Evolutionary conservation across 2,113 vertebrate species (phyloP).

Genomic region (Dryoscopus gambensis): DNA sequence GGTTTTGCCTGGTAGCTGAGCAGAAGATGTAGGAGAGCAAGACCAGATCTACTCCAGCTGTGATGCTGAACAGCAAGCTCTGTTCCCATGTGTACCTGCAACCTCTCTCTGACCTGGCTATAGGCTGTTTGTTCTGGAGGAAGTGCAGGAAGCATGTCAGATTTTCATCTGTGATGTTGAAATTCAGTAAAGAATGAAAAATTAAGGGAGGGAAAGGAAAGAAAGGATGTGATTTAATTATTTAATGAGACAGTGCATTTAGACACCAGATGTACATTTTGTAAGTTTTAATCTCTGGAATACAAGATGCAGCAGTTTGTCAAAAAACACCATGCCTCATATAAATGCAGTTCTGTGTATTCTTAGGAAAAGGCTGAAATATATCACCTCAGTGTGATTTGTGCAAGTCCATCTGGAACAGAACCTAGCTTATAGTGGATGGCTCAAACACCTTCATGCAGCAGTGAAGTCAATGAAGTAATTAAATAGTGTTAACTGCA

Average conservation of each 20-base stretch:
- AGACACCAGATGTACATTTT: not conserved
- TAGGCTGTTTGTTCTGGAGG: not conserved
- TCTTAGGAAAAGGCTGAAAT: not conserved
- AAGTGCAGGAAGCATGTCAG: not conserved
- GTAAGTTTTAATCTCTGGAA: not conserved
- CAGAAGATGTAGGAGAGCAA: not conserved
- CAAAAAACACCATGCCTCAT: accelerated
- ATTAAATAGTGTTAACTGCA: not conserved
- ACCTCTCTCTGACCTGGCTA: not conserved
- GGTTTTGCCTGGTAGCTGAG: not conserved
- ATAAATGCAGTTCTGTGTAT: not conserved
- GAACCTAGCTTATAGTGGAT: not conserved
- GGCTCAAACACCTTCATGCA: not conserved
- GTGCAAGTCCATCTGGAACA: not conserved
- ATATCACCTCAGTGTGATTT: not conserved
- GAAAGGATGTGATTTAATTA: not conserved
- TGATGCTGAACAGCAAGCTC: not conserved
- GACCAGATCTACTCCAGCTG: not conserved
- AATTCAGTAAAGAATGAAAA: not conserved
- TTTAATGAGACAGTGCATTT: not conserved
- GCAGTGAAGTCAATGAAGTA: not conserved
- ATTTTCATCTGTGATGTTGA: not conserved
- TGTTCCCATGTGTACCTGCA: not conserved
- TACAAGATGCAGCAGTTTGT: not conserved
- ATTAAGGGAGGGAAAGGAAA: not conserved